Evolutionary conservation across 2,797 vertebrate genomes (phyloP).

Genomic region (Onychomys torridus): DNA sequence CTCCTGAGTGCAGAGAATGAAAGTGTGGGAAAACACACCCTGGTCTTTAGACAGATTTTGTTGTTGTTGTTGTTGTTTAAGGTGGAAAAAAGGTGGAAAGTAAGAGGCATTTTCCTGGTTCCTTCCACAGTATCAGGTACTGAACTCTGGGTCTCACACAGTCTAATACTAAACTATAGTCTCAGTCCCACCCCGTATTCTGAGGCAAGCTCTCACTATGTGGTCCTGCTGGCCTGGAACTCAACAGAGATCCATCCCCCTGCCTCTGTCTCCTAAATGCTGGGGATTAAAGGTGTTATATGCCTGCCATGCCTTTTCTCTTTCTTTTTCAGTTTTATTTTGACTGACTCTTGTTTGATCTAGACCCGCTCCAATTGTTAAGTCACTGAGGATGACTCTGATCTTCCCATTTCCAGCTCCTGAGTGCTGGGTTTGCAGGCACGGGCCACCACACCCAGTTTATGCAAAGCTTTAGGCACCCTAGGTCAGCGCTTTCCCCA

Average conservation of each 20-base stretch:
- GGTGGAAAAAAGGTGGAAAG: not conserved
- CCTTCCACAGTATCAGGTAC: not conserved
- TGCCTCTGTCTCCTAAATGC: not conserved
- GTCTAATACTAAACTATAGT: not conserved
- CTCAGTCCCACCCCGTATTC: not conserved
- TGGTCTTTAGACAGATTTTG: not conserved
- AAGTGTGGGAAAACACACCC: not conserved
- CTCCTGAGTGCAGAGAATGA: not conserved
- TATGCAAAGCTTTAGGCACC: not conserved
- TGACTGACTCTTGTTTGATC: not conserved
- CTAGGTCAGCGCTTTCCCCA: not conserved
- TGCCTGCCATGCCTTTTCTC: not conserved
- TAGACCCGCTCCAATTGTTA: not conserved
- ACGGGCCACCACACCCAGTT: not conserved
- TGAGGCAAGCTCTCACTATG: not conserved
- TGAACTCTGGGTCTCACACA: not conserved
- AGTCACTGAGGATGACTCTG: not conserved
- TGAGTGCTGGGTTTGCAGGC: not conserved
- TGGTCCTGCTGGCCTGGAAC: not conserved
- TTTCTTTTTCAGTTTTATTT: not conserved
- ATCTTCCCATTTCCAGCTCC: not conserved
- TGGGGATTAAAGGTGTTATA: not conserved
- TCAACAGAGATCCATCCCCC: not conserved
- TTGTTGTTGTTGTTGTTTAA: not conserved
- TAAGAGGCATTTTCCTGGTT: not conserved